Evolutionary conservation across 2,797 vertebrate genomes (phyloP).

Genomic region (Coilia nasus): DNA sequence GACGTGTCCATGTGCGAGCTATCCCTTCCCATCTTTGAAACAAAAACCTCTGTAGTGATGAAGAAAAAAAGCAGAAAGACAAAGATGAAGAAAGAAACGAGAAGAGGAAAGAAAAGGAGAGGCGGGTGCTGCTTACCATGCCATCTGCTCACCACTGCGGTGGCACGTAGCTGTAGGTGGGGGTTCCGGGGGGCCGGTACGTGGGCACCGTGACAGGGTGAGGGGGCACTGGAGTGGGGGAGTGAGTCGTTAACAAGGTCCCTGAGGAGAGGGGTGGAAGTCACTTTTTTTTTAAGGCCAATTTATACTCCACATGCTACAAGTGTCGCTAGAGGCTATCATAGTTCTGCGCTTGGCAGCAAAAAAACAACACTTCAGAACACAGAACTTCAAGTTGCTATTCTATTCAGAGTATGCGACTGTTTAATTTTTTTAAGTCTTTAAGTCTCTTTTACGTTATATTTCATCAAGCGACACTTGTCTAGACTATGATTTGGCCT

Average conservation of each 20-base stretch:
- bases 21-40: not conserved
- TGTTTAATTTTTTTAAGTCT: too few species aligned
- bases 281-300: not conserved
- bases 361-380: not conserved
- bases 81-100: not conserved
- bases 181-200: conserved; percentile 90
- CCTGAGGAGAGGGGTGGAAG: conserved; percentile 74
- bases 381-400: not conserved
- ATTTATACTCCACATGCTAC: too few species aligned
- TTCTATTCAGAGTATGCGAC: too few species aligned
- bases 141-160: conserved; percentile 92
- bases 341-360: too few species aligned
- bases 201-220: conserved; percentile 94
- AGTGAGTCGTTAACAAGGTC: conserved; percentile 94
- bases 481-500: not conserved
- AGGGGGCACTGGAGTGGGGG: conserved; percentile 88
- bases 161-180: conserved; percentile 98
- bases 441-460: too few species aligned
- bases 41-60: not conserved
- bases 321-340: too few species aligned
- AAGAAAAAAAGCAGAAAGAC: not conserved
- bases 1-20: not conserved
- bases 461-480: too few species aligned
- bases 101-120: not conserved
- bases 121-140: conserved; percentile 78